Evolutionary conservation across 2,888 invertebrate species (phyloP), one percentile per base, ranked within the genome.

Genomic region (Agriopis leucophaearia): DNA sequence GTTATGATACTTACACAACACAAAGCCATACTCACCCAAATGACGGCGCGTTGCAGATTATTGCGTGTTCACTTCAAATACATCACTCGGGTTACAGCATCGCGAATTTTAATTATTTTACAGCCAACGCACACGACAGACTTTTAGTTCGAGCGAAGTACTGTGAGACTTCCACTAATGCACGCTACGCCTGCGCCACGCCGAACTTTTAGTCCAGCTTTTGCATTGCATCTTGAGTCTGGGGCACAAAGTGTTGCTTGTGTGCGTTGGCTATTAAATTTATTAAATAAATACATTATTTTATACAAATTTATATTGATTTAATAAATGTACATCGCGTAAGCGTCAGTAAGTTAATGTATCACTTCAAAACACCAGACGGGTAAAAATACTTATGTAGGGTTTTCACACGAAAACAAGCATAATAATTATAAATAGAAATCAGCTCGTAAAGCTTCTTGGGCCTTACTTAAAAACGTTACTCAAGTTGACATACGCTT

Each of bases 21-120:
- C 81, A 80, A 78, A 82, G 81, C 77, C 68, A 77, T 80, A 79
- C 88, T 86, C 83, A 86, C 88, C 44, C 78, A 79, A 72, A 75
- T 78, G 79, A 51, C 48, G 64, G 79, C 74, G 60, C 71, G 70
- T 57, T 69, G 76, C 79, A 69, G 79, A 79, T 77, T 80, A 76
- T 75, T 76, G 79, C 73, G 65, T 69, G 74, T 75, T 80, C 78
- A 77, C 77, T 80, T 77, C 74, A 77, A 74, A 75, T 75, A 72
- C 71, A 83, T 74, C 81, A 77, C 81, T 73, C 70, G 56, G 71
- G 72, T 67, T 55, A 65, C 51, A 35, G 35, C 50, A 50, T 50
- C 47, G 42, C 40, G 47, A 38, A 44, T 51, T 51, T 51, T 51
- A 35, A 48, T 27, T 27, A 51, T n/a, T 51, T 54, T 15, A 54